Percentiles rank a stretch among this genome's conserved stretches.
Conservation (phyloP, 2,888 invertebrate species). For the Euzophera pinguis region DNA sequence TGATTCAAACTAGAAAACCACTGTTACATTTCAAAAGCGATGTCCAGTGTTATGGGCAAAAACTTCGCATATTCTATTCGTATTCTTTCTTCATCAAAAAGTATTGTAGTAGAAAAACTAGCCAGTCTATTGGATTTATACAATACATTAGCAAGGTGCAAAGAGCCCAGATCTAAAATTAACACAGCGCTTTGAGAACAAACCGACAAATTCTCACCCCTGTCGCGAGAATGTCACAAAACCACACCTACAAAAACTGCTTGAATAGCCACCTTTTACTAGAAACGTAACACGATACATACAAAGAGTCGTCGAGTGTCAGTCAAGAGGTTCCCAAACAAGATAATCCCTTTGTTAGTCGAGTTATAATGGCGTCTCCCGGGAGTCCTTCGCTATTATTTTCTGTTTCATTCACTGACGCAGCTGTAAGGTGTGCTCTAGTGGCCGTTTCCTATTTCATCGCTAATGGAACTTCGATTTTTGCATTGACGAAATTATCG, state of each 20-base stretch:
- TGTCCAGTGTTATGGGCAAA: neutral
- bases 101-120: conserved; percentile 1
- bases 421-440: conserved; percentile 61
- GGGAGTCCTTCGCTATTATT: conserved; percentile 62
- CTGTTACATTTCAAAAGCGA: neutral
- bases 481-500: conserved; percentile 41
- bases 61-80: neutral
- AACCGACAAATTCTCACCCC: conserved; percentile 59
- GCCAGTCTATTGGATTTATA: conserved; percentile 21
- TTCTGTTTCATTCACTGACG: conserved; percentile 63
- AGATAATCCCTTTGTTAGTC: conserved; percentile 75
- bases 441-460: conserved; percentile 69
- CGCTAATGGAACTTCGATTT: conserved; percentile 65
- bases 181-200: conserved; percentile 36
- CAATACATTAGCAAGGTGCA: conserved; percentile 47
- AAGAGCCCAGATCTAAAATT: conserved; percentile 31
- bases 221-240: conserved; percentile 42
- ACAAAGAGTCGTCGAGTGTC: conserved; percentile 61
- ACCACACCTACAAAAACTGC: conserved; percentile 70
- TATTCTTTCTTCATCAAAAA: conserved; percentile 2
- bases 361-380: conserved; percentile 66
- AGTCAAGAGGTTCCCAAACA: conserved; percentile 78
- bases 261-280: conserved; percentile 56
- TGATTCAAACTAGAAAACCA: neutral
- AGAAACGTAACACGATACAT: conserved; percentile 68